Conservation (phyloP, 2,888 invertebrate species). For the Noctua fimbriata region DNA sequence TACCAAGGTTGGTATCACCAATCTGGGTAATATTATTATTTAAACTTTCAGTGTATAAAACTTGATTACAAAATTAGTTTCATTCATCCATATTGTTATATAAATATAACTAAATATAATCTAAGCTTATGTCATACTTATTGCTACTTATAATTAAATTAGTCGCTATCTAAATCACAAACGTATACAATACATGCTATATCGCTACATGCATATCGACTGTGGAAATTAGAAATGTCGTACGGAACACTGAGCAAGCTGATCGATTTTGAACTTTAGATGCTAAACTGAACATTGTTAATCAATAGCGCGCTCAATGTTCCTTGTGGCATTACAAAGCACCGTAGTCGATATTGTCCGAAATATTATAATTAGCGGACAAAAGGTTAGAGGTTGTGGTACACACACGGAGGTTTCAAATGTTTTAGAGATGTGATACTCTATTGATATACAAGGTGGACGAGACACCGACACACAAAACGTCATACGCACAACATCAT, state of each 20-base stretch:
- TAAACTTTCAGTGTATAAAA: not conserved
- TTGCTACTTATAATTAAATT: slow-evolving; percentile 38
- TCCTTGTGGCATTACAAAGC: not conserved
- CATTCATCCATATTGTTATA: not conserved
- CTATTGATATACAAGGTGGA: not conserved
- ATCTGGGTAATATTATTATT: not conserved
- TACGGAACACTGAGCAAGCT: not conserved
- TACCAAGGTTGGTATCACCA: not conserved
- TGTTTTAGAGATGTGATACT: slow-evolving; percentile 28
- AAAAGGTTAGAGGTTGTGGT: slow-evolving; percentile 86
- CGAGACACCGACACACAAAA: not conserved
- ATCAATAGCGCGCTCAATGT: not conserved
- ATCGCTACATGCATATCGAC: slow-evolving; percentile 53
- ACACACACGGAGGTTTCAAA: slow-evolving; percentile 59
- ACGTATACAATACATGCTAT: slow-evolving; percentile 50
- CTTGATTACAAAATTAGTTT: slow-evolving; percentile 32
- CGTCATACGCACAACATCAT: not conserved
- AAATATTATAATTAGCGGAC: slow-evolving; percentile 68
- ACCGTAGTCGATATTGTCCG: slow-evolving; percentile 42
- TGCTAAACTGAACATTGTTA: not conserved
- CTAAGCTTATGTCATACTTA: slow-evolving; percentile 49
- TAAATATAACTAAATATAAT: slow-evolving; percentile 27
- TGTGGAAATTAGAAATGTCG: not conserved
- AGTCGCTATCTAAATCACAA: slow-evolving; percentile 39
- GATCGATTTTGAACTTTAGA: not conserved